A percentile compares a stretch with the other conserved stretches of the same genome.
Conservation (phyloP, 2,888 invertebrate species). For the Copidosoma aretas region DNA sequence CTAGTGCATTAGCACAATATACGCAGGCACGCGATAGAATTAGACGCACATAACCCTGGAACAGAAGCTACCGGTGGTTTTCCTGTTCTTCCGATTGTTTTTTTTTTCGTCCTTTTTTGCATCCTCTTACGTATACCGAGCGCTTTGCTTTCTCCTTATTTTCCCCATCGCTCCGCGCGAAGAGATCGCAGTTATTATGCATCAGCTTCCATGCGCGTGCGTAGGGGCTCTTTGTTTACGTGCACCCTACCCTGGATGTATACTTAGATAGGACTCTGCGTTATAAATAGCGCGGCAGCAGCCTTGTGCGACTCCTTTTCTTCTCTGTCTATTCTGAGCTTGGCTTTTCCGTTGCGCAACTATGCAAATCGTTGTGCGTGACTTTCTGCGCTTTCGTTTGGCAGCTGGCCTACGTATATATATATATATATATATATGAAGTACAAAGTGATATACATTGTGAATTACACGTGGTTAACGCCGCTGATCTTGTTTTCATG, state of each 20-base stretch:
- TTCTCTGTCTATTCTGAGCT: neutral
- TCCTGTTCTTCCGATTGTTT: neutral
- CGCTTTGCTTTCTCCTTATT: neutral
- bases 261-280: neutral
- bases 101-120: neutral
- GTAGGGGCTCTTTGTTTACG: constrained; percentile 25
- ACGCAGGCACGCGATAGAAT: too few relatives aligned
- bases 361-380: constrained; percentile 19
- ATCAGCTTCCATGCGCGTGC: constrained; percentile 1
- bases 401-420: neutral
- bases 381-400: neutral
- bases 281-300: neutral
- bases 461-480: neutral
- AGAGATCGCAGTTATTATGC: too few relatives aligned
- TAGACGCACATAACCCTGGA: too few relatives aligned
- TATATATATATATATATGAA: too few relatives aligned
- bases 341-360: constrained; percentile 9
- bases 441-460: neutral
- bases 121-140: neutral
- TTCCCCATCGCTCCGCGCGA: constrained; percentile 4
- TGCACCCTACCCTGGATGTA: constrained; percentile 1
- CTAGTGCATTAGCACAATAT: too few relatives aligned
- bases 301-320: neutral
- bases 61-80: too few relatives aligned
- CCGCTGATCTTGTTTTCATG: neutral